Evolutionary conservation across 2,888 invertebrate genomes (phyloP).

Genomic region (Mimachlamys varia): DNA sequence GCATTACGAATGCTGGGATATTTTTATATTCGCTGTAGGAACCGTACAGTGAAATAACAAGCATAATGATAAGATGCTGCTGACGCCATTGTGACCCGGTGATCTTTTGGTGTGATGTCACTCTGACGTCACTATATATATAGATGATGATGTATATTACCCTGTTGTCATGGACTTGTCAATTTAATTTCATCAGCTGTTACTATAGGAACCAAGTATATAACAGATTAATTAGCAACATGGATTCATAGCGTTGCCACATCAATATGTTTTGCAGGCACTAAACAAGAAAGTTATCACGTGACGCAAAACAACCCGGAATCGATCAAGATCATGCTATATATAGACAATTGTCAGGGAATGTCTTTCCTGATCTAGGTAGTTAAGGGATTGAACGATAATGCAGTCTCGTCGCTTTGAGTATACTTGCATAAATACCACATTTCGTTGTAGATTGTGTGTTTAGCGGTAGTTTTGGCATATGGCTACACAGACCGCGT

Average conservation of each 20-base stretch:
- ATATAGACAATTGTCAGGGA: background rate
- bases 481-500: background rate
- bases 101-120: background rate
- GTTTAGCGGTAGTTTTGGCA: background rate
- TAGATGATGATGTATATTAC: background rate
- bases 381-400: background rate
- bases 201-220: background rate
- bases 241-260: background rate
- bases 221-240: background rate
- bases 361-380: background rate
- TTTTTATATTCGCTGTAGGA: no score
- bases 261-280: background rate
- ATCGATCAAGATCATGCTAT: background rate
- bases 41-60: background rate
- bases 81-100: slow-evolving; percentile 4
- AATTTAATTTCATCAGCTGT: background rate
- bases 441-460: background rate
- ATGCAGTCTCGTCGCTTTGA: background rate
- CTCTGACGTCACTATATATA: background rate
- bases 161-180: background rate
- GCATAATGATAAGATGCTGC: background rate
- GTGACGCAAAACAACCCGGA: background rate
- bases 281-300: background rate
- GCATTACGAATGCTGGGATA: background rate
- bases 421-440: background rate